Percentiles rank a stretch among this genome's conserved stretches.
phyloP scores from a whole-genome alignment of 2,888 invertebrate genomes.

The Campoplex nolae region DNA sequence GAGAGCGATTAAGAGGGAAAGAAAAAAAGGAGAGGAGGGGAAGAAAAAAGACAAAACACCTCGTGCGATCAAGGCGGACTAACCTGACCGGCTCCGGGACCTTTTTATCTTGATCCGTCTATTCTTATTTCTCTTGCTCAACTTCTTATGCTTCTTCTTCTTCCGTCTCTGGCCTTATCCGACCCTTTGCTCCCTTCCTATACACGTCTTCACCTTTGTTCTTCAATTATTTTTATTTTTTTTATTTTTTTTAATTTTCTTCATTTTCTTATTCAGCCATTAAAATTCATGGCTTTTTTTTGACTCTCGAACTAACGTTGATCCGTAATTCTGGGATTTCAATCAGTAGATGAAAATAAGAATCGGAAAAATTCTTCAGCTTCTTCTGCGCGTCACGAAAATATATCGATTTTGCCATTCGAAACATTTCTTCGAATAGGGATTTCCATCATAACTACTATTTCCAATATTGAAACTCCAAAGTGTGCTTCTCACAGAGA shows the following conservation, averaged over 20 bases:
- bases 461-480: background rate
- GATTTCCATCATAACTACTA: too few relatives aligned
- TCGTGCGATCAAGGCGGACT: slow-evolving; percentile 48
- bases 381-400: too few relatives aligned
- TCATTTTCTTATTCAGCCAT: background rate
- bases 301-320: background rate
- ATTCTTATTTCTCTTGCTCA: slow-evolving; percentile 48
- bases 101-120: slow-evolving; percentile 57
- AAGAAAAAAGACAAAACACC: slow-evolving; percentile 37
- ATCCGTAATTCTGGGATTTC: background rate
- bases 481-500: background rate
- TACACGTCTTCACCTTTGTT: background rate
- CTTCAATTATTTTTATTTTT: background rate
- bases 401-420: too few relatives aligned
- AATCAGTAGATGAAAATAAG: background rate
- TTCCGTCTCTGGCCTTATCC: slow-evolving; percentile 13
- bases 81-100: slow-evolving; percentile 54
- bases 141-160: slow-evolving; percentile 23
- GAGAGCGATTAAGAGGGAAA: background rate
- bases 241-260: background rate
- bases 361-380: too few relatives aligned
- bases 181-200: slow-evolving; percentile 6
- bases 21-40: background rate
- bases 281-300: background rate
- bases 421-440: too few relatives aligned